A percentile compares a stretch with the other conserved stretches of the same genome.
Conservation (phyloP, 1,140 invertebrate species). For the Heliconius nattereri region DNA sequence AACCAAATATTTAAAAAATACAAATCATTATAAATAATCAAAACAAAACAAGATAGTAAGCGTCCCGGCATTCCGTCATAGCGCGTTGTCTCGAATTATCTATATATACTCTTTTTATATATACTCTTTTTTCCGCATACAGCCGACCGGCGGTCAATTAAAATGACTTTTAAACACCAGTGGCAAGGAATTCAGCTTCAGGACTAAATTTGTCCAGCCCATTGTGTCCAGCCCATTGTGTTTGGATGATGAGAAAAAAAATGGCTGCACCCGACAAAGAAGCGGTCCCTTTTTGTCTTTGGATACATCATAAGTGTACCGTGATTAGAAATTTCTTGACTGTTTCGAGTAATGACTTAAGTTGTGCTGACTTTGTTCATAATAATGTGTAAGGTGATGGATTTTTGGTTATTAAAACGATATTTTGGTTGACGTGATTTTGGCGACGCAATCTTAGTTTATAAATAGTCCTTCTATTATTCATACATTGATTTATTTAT, state of each 20-base stretch:
- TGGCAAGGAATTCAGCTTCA: conserved; percentile 52
- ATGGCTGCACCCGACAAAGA: conserved; percentile 61
- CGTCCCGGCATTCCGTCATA: conserved; percentile 57
- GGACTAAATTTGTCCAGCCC: conserved; percentile 63
- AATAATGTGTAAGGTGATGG: background rate
- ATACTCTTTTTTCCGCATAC: conserved; percentile 28
- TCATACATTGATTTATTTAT: too few relatives aligned
- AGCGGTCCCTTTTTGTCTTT: conserved; percentile 58
- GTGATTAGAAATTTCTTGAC: conserved; percentile 57
- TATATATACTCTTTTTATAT: too few relatives aligned
- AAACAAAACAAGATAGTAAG: conserved; percentile 12
- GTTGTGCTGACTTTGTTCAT: conserved; percentile 18
- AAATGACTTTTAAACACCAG: conserved; percentile 72
- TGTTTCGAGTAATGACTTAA: conserved; percentile 57
- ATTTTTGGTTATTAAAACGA: background rate
- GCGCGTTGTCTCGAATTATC: conserved; percentile 43
- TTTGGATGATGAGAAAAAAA: conserved; percentile 55
- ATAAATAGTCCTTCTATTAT: too few relatives aligned
- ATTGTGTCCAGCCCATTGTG: conserved; percentile 70
- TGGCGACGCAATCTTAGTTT: too few relatives aligned
- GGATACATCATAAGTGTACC: conserved; percentile 67
- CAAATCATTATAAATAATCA: background rate
- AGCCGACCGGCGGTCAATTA: conserved; percentile 59
- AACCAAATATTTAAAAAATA: background rate
- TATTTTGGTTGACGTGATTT: background rate